These are phyloP conservation scores for Urosaurus nigricauda DNA, from an alignment of 2,797 vertebrate genomes.

Conservation along the genomic window DNA sequence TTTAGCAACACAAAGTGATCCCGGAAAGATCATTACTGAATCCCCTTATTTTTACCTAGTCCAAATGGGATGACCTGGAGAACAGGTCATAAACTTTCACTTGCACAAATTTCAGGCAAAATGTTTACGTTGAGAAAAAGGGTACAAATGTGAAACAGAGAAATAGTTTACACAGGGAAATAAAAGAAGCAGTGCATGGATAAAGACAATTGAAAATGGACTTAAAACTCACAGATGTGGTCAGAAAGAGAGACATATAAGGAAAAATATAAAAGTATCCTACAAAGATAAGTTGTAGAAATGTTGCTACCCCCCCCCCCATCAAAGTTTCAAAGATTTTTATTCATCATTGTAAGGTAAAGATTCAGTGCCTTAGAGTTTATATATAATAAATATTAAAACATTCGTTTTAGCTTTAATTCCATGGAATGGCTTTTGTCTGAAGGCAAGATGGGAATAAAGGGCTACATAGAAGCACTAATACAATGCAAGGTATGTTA, in stretches of 20 bases:
- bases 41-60: neutral
- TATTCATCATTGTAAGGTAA: slow-evolving; percentile 10
- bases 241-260: neutral
- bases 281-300: neutral
- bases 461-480: slow-evolving; percentile 58
- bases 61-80: neutral
- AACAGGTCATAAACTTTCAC: neutral
- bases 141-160: neutral
- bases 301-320: neutral
- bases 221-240: neutral
- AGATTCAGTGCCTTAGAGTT: neutral
- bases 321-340: neutral
- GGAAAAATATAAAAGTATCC: neutral
- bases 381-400: slow-evolving; percentile 11
- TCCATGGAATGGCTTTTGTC: neutral
- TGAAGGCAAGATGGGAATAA: neutral
- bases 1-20: neutral
- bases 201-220: neutral
- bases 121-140: neutral
- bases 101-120: neutral
- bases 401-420: slow-evolving; percentile 1
- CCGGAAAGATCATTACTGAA: neutral
- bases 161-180: neutral
- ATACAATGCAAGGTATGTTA: slow-evolving; percentile 59
- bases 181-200: neutral